Evolutionary conservation across 2,113 vertebrate species (phyloP).

Genomic region (Heliornis fulica): DNA sequence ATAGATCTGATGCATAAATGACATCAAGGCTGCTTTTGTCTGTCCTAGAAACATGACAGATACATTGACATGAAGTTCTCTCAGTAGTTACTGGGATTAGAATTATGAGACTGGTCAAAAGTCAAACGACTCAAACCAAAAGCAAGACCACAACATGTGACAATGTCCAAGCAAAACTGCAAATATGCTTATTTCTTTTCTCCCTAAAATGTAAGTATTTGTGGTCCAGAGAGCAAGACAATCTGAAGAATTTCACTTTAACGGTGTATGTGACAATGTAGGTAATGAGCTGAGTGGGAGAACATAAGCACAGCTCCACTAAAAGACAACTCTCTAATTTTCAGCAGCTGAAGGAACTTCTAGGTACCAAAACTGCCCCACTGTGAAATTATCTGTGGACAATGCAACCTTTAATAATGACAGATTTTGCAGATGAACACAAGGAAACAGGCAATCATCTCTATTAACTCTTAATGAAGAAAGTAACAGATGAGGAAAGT

Average conservation of each 20-base stretch:
- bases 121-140: background rate
- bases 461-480: background rate
- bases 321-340: background rate
- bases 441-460: background rate
- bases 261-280: background rate
- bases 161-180: background rate
- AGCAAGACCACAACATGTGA: background rate
- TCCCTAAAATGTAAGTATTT: background rate
- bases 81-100: background rate
- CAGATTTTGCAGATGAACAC: background rate
- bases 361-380: background rate
- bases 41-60: background rate
- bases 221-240: background rate
- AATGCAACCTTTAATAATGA: background rate
- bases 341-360: background rate
- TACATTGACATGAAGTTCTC: background rate
- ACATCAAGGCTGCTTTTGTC: background rate
- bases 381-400: background rate
- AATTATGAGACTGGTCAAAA: background rate
- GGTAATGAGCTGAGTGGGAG: background rate
- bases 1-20: background rate
- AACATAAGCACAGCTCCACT: background rate
- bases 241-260: background rate
- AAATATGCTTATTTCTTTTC: background rate
- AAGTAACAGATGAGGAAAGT: background rate